phyloP scores from a whole-genome alignment of 2,888 invertebrate genomes.

The Pedicia rivosa region DNA sequence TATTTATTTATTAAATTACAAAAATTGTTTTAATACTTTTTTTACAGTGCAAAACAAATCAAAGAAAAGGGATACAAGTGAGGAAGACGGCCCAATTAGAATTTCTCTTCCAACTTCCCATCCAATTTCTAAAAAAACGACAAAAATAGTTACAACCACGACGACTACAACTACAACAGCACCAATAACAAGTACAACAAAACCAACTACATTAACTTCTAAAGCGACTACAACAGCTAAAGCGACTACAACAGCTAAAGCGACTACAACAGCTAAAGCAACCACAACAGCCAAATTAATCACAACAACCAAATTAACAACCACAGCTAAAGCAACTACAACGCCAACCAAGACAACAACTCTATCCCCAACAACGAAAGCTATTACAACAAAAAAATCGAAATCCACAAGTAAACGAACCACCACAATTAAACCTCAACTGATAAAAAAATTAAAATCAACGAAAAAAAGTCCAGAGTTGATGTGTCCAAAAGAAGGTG shows the following conservation, averaged over 20 bases:
- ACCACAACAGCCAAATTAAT: constrained; percentile 31
- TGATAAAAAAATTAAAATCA: too few species aligned
- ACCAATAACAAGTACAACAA: constrained; percentile 26
- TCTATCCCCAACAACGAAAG: background rate
- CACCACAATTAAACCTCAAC: too few species aligned
- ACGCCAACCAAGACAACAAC: background rate
- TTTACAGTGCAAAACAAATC: too few species aligned
- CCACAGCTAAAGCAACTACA: constrained; percentile 17
- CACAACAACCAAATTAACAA: constrained; percentile 29
- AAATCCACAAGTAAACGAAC: too few species aligned
- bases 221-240: constrained; percentile 21
- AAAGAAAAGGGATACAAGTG: too few species aligned
- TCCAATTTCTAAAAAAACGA: constrained; percentile 24
- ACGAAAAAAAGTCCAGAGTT: constrained; percentile 26
- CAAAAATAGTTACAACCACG: constrained; percentile 13
- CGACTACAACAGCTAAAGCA: constrained; percentile 25
- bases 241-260: background rate
- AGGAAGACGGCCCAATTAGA: constrained; percentile 1
- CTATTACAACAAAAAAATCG: constrained; percentile 22
- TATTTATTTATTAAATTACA: background rate
- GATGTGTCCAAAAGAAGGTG: constrained; percentile 32
- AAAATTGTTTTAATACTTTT: background rate
- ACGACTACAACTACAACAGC: constrained; percentile 17
- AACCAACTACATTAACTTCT: constrained; percentile 23
- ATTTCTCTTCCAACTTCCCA: constrained; percentile 15